Percentiles rank a stretch among this genome's conserved stretches.
Conservation (phyloP, 2,113 vertebrate genomes). For the Peromyscus polionotus region DNA sequence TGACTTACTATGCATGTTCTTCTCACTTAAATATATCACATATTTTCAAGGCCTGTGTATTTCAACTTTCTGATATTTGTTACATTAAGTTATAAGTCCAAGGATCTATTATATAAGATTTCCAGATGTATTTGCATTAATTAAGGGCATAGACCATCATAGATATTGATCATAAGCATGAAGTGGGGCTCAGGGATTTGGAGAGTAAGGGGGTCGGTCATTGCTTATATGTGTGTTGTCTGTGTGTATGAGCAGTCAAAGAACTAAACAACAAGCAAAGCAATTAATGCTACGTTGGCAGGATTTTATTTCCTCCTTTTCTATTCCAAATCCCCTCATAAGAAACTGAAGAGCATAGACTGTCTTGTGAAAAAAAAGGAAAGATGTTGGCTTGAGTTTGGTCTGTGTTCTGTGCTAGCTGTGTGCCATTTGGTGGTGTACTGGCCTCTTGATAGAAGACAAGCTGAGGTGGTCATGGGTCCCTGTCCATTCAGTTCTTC, state of each 20-base stretch:
- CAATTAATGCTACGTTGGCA: neutral
- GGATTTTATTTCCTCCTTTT: neutral
- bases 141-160: neutral
- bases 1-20: neutral
- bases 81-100: neutral
- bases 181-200: neutral
- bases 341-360: neutral
- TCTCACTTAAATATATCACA: constrained; percentile 40
- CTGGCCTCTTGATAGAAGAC: neutral
- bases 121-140: neutral
- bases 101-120: neutral
- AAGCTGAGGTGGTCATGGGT: neutral
- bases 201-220: neutral
- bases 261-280: neutral
- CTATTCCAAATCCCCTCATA: neutral
- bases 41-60: constrained; percentile 2
- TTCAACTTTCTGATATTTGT: neutral
- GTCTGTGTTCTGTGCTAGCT: neutral
- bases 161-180: neutral
- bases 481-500: neutral
- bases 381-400: neutral
- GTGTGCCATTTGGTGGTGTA: neutral
- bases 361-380: neutral
- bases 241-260: neutral
- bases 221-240: neutral